These are phyloP conservation scores for Drosophila virilis DNA, from an alignment of 1,140 invertebrate species.

Conservation along the genomic window DNA sequence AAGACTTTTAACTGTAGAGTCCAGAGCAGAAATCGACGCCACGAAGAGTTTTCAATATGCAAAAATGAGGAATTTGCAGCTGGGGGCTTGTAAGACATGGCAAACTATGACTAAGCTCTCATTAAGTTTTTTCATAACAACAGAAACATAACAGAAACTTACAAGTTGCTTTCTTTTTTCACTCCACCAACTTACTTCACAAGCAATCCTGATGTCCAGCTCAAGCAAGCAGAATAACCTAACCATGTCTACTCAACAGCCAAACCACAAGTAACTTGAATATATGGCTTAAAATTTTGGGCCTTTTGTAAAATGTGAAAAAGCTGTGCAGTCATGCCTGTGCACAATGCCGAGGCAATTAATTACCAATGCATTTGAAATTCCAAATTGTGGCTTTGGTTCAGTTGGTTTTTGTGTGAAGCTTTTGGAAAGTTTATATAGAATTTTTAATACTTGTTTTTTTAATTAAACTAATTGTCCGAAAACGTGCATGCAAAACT, in stretches of 20 bases:
- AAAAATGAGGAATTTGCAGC: too few relatives aligned
- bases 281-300: background rate
- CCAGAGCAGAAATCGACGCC: too few relatives aligned
- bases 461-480: slow-evolving; percentile 68
- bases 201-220: too few relatives aligned
- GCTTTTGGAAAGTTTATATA: slow-evolving; percentile 3
- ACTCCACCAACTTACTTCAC: background rate
- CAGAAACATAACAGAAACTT: too few relatives aligned
- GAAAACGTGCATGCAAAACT: slow-evolving; percentile 6
- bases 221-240: too few relatives aligned
- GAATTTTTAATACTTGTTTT: slow-evolving; percentile 49
- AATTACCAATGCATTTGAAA: slow-evolving; percentile 31
- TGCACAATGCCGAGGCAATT: slow-evolving; percentile 1
- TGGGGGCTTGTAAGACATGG: too few relatives aligned
- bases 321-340: background rate
- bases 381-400: slow-evolving; percentile 44
- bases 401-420: slow-evolving; percentile 19
- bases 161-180: background rate
- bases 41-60: too few relatives aligned
- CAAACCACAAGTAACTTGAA: background rate
- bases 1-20: too few relatives aligned
- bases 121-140: too few relatives aligned
- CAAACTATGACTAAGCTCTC: too few relatives aligned
- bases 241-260: background rate
- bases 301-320: background rate